Evolutionary conservation across 2,797 vertebrate species (phyloP).

Genomic region (Synanceia verrucosa): DNA sequence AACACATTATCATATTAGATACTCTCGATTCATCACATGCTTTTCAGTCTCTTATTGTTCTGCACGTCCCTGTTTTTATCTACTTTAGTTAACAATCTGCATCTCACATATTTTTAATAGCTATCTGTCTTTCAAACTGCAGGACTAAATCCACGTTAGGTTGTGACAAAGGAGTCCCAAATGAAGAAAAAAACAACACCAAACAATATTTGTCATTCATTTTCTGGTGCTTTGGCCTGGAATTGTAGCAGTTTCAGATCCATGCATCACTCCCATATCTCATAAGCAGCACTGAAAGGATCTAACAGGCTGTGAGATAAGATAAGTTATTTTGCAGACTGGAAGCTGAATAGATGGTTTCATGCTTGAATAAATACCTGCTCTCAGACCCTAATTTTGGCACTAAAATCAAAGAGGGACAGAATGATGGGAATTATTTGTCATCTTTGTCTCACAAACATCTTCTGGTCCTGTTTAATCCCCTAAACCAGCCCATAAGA

Average conservation of each 20-base stretch:
- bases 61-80: not conserved
- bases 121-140: not conserved
- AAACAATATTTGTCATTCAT: constrained; percentile 13
- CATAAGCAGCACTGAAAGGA: constrained; percentile 25
- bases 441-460: not conserved
- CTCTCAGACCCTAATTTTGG: constrained; percentile 33
- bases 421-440: not conserved
- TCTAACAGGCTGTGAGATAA: constrained; percentile 51
- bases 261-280: constrained; percentile 39
- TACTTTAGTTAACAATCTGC: not conserved
- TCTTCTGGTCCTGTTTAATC: not conserved
- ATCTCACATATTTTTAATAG: not conserved
- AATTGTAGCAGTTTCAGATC: constrained; percentile 30
- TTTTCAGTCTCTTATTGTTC: not conserved
- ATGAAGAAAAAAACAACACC: not conserved
- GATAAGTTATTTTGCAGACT: constrained; percentile 59
- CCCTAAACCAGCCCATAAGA: not conserved
- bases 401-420: not conserved
- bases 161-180: not conserved
- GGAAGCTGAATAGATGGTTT: constrained; percentile 56
- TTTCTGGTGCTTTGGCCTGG: constrained; percentile 19
- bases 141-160: not conserved
- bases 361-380: constrained; percentile 35
- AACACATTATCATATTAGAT: no score
- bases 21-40: not conserved